A percentile compares a stretch with the other conserved stretches of the same genome.
These are phyloP conservation scores for Alethe diademata DNA, from an alignment of 2,113 vertebrate species.

Conservation along the genomic window DNA sequence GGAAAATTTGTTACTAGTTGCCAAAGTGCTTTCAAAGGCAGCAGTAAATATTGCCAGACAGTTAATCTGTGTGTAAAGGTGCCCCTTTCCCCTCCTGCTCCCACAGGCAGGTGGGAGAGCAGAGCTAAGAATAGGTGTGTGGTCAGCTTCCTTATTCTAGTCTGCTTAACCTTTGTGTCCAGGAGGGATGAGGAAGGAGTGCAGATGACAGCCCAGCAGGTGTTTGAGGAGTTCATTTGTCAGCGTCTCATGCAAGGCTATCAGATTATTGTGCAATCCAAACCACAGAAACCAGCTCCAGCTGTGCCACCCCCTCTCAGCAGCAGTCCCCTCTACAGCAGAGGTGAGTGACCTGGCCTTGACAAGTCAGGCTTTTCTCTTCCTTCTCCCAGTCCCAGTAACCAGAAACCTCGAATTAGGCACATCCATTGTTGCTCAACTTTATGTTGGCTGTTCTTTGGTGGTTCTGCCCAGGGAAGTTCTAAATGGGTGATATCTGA, in stretches of 20 bases:
- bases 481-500: neutral
- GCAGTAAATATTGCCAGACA: neutral
- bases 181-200: constrained; percentile 93
- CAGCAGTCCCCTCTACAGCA: constrained; percentile 93
- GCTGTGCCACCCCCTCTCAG: constrained; percentile 83
- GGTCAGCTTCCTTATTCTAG: neutral
- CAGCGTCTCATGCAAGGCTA: constrained; percentile 98
- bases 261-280: constrained; percentile 94
- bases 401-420: rapidly evolving
- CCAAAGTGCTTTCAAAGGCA: neutral
- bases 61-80: neutral
- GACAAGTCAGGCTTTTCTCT: neutral
- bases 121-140: neutral
- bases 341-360: constrained; percentile 77
- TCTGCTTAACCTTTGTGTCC: constrained; percentile 24
- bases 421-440: neutral
- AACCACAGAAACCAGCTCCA: constrained; percentile 77
- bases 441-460: neutral
- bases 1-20: neutral
- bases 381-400: neutral
- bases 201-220: constrained; percentile 90
- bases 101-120: neutral
- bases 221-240: constrained; percentile 98
- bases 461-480: neutral
- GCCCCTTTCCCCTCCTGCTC: neutral